phyloP scores from a whole-genome alignment of 2,888 invertebrate species.

The Mimas tiliae region DNA sequence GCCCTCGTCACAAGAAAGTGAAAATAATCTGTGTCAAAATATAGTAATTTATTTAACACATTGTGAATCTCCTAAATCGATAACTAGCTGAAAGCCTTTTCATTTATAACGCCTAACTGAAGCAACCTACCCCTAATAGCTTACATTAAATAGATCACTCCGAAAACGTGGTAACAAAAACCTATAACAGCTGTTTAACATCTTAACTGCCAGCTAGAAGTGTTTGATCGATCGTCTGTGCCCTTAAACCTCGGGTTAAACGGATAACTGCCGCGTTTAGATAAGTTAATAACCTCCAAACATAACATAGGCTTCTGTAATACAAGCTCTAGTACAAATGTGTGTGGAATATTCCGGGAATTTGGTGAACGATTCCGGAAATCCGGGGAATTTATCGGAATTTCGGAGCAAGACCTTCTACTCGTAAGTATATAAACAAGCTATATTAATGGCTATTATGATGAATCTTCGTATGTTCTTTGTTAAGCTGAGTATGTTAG shows the following conservation, averaged over 20 bases:
- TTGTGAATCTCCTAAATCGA: neutral
- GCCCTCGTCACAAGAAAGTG: too few species aligned
- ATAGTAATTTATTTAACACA: neutral
- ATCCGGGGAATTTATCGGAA: conserved; percentile 7
- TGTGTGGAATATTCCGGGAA: conserved; percentile 11
- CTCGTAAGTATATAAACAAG: neutral
- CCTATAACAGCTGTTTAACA: conserved; percentile 1
- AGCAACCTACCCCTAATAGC: neutral
- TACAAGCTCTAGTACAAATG: neutral
- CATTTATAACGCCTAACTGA: neutral
- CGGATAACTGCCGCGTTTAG: conserved; percentile 3
- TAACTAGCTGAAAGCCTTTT: neutral
- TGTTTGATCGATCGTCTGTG: conserved; percentile 1
- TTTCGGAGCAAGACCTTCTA: neutral
- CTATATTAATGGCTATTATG: neutral
- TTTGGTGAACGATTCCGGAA: neutral
- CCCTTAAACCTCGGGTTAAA: conserved; percentile 7
- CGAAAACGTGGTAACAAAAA: neutral
- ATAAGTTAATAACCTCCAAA: conserved; percentile 5
- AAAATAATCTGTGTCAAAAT: too few species aligned
- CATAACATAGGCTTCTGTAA: neutral
- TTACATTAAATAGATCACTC: neutral
- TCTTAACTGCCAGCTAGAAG: neutral
- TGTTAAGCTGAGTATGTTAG: neutral
- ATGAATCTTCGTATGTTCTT: neutral